A percentile compares a stretch with the other conserved stretches of the same genome.
Evolutionary conservation across 2,113 vertebrate species (phyloP).

Genomic region (Pseudopodoces humilis): DNA sequence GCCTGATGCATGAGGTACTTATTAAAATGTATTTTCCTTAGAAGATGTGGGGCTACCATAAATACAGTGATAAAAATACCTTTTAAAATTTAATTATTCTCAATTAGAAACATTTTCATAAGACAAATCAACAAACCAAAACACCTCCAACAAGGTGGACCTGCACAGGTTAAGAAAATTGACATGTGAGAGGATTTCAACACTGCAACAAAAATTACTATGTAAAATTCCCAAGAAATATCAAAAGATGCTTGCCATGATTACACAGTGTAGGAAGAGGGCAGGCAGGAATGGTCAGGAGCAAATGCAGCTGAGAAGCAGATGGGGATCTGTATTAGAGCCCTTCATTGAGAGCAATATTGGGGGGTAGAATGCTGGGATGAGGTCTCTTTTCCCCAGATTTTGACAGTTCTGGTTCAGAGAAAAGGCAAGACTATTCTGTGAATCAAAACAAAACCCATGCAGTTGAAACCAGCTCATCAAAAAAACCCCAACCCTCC

Average conservation of each 20-base stretch:
- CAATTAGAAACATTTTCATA: neutral
- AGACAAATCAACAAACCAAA: rapidly evolving
- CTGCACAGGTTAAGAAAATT: neutral
- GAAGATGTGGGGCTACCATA: neutral
- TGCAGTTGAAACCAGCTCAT: neutral
- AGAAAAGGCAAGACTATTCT: neutral
- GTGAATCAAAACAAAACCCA: neutral
- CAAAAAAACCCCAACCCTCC: neutral
- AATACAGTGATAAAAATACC: neutral
- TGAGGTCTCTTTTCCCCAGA: neutral
- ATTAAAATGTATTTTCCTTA: neutral
- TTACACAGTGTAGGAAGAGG: neutral
- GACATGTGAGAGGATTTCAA: neutral
- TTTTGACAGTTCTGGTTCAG: neutral
- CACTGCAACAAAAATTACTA: neutral
- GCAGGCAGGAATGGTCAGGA: neutral
- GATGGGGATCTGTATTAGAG: neutral
- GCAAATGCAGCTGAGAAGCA: neutral
- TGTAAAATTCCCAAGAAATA: neutral
- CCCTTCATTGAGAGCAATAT: neutral
- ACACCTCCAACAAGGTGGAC: rapidly evolving
- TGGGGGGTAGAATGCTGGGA: neutral
- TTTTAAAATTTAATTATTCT: neutral
- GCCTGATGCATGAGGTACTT: neutral
- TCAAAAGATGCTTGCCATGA: neutral